Conservation (phyloP, 1,140 invertebrate genomes). For the Bemisia tabaci region DNA sequence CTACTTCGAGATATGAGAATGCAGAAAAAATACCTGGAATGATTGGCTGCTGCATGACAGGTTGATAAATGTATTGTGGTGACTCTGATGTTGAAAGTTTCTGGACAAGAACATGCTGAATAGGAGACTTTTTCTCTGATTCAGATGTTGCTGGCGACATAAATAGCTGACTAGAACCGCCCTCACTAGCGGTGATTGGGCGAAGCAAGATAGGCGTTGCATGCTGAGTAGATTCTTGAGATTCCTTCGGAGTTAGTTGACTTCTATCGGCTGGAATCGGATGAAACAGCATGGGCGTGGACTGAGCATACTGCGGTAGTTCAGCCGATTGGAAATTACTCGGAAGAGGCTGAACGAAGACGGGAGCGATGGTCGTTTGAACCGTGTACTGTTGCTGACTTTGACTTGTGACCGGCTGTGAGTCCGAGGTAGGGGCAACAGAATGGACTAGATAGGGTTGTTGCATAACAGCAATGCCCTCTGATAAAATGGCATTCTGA, state of each 20-base stretch:
- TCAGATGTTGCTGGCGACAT: neutral
- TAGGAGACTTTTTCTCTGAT: neutral
- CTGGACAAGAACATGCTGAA: neutral
- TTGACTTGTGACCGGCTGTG: too few species aligned
- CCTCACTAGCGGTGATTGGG: neutral
- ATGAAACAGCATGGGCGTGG: neutral
- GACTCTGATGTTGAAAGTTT: neutral
- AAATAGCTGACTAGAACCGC: neutral
- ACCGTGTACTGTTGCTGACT: too few species aligned
- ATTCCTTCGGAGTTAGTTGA: too few species aligned
- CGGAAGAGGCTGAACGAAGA: neutral
- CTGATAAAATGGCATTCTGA: neutral
- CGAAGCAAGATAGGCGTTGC: neutral
- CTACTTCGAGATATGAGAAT: too few species aligned
- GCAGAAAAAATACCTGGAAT: neutral
- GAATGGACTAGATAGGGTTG: too few species aligned
- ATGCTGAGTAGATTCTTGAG: too few species aligned
- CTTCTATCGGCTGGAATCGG: neutral
- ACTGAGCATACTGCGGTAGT: too few species aligned
- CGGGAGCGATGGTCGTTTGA: neutral
- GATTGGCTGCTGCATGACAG: neutral
- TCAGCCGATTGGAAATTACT: neutral
- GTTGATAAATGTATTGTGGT: neutral
- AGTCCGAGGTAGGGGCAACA: too few species aligned
- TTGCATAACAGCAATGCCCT: too few species aligned